A percentile compares a stretch with the other conserved stretches of the same genome.
Conservation (phyloP, 1,140 invertebrate species). For the Delia radicum region DNA sequence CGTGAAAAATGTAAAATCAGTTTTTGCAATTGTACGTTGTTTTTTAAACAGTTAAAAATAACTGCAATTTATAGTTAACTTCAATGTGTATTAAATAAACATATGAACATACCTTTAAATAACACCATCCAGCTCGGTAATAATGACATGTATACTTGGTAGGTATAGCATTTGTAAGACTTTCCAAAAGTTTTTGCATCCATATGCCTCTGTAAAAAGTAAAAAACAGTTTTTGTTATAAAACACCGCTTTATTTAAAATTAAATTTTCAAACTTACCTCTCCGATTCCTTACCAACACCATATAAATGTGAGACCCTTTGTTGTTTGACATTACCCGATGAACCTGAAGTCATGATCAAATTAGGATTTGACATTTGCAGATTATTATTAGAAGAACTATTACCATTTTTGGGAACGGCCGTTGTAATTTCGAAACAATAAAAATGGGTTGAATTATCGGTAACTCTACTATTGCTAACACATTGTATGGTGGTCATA, state of each 20-base stretch:
- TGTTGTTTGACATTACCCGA: slow-evolving; percentile 47
- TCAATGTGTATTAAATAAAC: too few species aligned
- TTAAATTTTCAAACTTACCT: slow-evolving; percentile 26
- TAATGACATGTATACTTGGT: slow-evolving; percentile 62
- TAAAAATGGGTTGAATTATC: slow-evolving; percentile 56
- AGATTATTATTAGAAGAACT: slow-evolving; percentile 29
- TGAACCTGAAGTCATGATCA: slow-evolving; percentile 45
- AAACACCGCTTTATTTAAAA: too few species aligned
- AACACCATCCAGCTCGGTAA: slow-evolving; percentile 67
- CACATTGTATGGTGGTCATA: slow-evolving; percentile 64
- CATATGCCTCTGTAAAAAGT: slow-evolving; percentile 59
- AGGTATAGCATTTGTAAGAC: slow-evolving; percentile 63
- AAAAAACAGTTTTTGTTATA: background rate
- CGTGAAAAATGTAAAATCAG: too few species aligned
- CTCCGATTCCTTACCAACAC: slow-evolving; percentile 51
- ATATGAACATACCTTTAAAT: slow-evolving; percentile 71
- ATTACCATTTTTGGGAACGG: slow-evolving; percentile 48
- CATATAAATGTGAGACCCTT: slow-evolving; percentile 48
- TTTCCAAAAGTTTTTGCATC: slow-evolving; percentile 69
- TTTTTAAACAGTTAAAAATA: too few species aligned
- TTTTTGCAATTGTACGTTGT: too few species aligned
- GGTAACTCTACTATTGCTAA: slow-evolving; percentile 64
- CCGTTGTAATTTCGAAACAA: slow-evolving; percentile 51
- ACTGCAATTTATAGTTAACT: too few species aligned
- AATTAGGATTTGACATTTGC: slow-evolving; percentile 50